Percentiles rank a stretch among this genome's conserved stretches.
Evolutionary conservation across 2,797 vertebrate species (phyloP).

Genomic region (Schizopygopsis pylzovi): DNA sequence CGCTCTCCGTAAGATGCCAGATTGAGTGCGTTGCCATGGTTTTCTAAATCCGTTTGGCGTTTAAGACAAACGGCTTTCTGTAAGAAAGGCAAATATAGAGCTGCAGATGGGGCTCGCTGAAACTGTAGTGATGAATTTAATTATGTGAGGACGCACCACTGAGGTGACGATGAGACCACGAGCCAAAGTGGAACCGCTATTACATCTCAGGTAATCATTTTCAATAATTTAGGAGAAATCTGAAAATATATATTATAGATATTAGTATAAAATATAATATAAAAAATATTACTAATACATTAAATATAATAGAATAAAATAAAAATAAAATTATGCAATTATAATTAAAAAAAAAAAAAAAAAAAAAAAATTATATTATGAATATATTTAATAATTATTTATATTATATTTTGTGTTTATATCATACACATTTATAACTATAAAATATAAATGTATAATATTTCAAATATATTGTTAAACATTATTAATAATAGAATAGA

Average conservation of each 20-base stretch:
- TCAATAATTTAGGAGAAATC: neutral
- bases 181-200: neutral
- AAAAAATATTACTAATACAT: neutral
- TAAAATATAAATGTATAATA: no score
- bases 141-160: neutral
- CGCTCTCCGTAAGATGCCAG: conserved; percentile 24
- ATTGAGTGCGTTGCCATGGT: conserved; percentile 23
- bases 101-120: neutral
- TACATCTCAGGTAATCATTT: neutral
- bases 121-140: neutral
- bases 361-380: no score
- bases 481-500: no score
- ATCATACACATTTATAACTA: neutral
- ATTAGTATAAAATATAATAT: neutral
- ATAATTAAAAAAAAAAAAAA: no score
- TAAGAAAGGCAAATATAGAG: neutral
- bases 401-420: neutral
- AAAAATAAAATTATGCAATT: no score
- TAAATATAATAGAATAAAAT: neutral
- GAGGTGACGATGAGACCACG: neutral
- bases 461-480: neutral
- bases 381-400: neutral
- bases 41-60: neutral
- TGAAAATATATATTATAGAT: neutral
- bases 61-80: conserved; percentile 1